These are phyloP conservation scores for Dastarcus helophoroides DNA, from an alignment of 2,888 invertebrate species.

Conservation along the genomic window DNA sequence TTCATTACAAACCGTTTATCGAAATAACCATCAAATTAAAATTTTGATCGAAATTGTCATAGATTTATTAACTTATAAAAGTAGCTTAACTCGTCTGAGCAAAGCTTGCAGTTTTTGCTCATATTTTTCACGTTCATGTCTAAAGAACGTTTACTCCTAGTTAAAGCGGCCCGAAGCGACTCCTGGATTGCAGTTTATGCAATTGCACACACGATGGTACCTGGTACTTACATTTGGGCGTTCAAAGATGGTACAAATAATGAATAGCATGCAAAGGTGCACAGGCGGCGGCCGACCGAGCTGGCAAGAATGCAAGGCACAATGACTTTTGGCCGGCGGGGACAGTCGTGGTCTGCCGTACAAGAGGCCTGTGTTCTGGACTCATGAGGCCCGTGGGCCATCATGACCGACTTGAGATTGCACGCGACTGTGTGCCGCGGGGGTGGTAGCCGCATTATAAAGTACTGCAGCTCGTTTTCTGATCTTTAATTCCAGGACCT, in stretches of 20 bases:
- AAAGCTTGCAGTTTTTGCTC: no score
- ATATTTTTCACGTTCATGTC: no score
- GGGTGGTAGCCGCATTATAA: conserved; percentile 36
- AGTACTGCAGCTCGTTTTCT: conserved; percentile 19
- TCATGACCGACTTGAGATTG: conserved; percentile 30
- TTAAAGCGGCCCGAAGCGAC: no score
- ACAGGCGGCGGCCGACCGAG: conserved; percentile 7
- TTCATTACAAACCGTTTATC: no score
- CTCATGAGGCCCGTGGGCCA: conserved; percentile 27
- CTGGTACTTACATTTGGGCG: conserved; percentile 1
- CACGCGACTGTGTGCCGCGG: conserved; percentile 38
- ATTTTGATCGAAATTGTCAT: no score
- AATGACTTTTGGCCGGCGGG: conserved; percentile 32
- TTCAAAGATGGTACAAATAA: no score
- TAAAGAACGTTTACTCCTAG: no score
- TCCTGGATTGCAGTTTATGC: no score
- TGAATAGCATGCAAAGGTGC: conserved; percentile 9
- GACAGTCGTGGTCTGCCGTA: conserved; percentile 33
- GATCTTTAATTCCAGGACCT: background rate
- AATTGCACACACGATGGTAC: no score
- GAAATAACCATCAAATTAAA: no score
- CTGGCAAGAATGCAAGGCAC: conserved; percentile 21
- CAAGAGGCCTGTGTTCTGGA: conserved; percentile 23
- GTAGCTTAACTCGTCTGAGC: no score
- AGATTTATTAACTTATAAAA: no score